Base-by-base conservation (phyloP, 2,888 invertebrate species). In the Aspidiotus destructor region DNA sequence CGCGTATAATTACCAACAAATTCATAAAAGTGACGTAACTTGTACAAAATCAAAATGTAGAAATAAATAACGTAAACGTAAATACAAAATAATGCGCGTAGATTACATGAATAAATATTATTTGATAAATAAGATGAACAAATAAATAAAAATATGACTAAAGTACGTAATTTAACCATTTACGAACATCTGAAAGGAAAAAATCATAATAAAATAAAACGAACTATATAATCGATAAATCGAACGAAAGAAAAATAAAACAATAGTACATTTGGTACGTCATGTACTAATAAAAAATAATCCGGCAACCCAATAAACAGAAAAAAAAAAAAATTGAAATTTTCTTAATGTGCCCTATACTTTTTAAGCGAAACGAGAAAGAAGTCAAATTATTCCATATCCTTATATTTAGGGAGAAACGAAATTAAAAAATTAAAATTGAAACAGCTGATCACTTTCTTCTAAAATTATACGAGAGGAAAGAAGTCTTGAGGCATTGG, bases 21-120 rank as follows among this genome's bases (percentile, higher is more conserved):
- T 61, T 61, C 61, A 61, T 61, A 61, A 61, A 61, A 61, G 61
- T 61, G 61, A 61, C 61, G 61, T 61, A 61, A 61, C 61, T 61
- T 61, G 61, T 61, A 61, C 61, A 61, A 61, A 61, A 61, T 61
- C 61, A 61, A 61, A 61, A 61, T 61, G 61, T 61, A 61, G 61
- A 61, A 61, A 61, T 61, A 61, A 61, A 61, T 61, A 61, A 61
- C 61, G 44, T 61, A 61, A 61, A 61, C n/a, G 61, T 61, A 61
- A 61, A 61, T 61, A 61, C 61, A 61, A 61, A 61, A 61, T 61
- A 61, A 28, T 28, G 28, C 42, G 61, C 61, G 42, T 61, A 61
- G 16, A 61, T 61, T 61, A 61, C 61, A 61, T 41, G 61, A 61
- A 41, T 61, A 61, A 61, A 61, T 61, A 61, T 61, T 61, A 61